A percentile compares a stretch with the other conserved stretches of the same genome.
Evolutionary conservation across 2,113 vertebrate species (phyloP).

Genomic region (Nibea coibor): DNA sequence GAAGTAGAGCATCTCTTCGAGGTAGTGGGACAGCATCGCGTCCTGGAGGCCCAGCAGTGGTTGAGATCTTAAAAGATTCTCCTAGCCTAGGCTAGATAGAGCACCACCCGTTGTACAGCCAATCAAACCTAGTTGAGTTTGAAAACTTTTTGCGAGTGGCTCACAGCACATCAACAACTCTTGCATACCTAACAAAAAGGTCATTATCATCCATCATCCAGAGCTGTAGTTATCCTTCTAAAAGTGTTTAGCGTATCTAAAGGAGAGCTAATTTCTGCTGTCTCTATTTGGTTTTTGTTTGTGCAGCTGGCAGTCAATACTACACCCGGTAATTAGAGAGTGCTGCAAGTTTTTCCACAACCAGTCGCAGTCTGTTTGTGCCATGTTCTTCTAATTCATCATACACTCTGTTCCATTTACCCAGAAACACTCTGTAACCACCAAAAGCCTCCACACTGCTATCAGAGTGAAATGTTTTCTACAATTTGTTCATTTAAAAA

Average conservation of each 20-base stretch:
- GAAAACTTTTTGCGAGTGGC: background rate
- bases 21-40: too few species aligned
- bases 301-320: slow-evolving; percentile 29
- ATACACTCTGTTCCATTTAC: background rate
- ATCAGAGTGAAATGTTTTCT: too few species aligned
- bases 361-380: background rate
- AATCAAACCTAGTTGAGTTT: too few species aligned
- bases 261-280: background rate
- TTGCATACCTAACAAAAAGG: background rate
- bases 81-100: too few species aligned
- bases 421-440: background rate
- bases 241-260: background rate
- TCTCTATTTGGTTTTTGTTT: slow-evolving; percentile 15
- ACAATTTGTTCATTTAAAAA: too few species aligned
- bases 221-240: background rate
- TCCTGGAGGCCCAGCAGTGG: too few species aligned
- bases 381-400: background rate
- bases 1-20: too few species aligned
- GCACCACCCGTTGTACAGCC: too few species aligned
- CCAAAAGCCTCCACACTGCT: background rate
- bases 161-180: background rate
- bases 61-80: too few species aligned
- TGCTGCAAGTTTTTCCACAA: slow-evolving; percentile 11
- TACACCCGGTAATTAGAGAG: slow-evolving; percentile 23
- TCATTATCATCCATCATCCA: background rate